Conservation (phyloP, 2,113 vertebrate species). For the Hemiprocne comata region DNA sequence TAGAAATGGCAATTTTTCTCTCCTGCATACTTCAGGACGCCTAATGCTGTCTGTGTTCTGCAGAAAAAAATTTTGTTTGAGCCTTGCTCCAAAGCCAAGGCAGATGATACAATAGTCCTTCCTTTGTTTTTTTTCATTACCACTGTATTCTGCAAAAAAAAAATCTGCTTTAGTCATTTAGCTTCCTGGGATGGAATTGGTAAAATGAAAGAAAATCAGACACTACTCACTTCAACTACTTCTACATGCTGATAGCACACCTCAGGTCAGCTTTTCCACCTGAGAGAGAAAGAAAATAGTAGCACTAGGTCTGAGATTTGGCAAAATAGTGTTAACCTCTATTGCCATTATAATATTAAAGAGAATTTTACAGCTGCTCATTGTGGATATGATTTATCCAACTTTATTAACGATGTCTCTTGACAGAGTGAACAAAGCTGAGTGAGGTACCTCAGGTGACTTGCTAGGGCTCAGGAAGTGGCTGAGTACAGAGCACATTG, state of each 20-base stretch:
- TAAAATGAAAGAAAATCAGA: slow-evolving; percentile 37
- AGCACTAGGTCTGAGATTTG: not conserved
- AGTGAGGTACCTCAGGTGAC: not conserved
- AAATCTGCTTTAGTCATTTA: slow-evolving; percentile 39
- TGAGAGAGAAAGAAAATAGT: not conserved
- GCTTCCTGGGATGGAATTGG: slow-evolving; percentile 18
- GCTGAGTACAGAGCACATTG: not conserved
- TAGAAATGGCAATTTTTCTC: slow-evolving; percentile 46
- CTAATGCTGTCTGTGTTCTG: slow-evolving; percentile 54
- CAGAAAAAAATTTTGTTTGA: slow-evolving; percentile 32
- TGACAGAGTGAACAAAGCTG: not conserved
- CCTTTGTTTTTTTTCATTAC: slow-evolving; percentile 29
- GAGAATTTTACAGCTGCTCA: not conserved
- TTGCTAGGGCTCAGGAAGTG: not conserved
- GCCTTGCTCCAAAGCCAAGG: slow-evolving; percentile 20
- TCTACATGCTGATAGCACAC: not conserved
- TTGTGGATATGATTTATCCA: not conserved
- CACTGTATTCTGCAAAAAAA: not conserved
- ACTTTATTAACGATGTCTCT: not conserved
- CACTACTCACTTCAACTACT: not conserved
- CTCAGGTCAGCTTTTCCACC: not conserved
- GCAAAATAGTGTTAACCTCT: not conserved
- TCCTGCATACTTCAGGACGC: slow-evolving; percentile 51
- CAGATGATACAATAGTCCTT: slow-evolving; percentile 19
- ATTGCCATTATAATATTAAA: not conserved